These are phyloP conservation scores for Apodemus agrarius DNA, from an alignment of 2,797 vertebrate genomes.

Conservation along the genomic window DNA sequence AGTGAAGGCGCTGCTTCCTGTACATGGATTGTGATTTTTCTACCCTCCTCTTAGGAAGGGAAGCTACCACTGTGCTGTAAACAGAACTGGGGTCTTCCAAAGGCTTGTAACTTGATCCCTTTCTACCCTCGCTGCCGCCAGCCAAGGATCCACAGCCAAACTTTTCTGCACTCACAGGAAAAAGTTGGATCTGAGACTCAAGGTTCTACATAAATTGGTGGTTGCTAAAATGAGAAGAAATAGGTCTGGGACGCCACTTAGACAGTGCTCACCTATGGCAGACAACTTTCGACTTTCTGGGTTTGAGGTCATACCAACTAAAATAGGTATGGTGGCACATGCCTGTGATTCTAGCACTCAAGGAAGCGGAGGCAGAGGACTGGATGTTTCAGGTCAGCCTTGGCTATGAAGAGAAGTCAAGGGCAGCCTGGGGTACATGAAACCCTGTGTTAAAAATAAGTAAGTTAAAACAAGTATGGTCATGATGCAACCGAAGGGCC, in stretches of 20 bases:
- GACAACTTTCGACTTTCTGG: neutral
- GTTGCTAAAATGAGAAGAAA: neutral
- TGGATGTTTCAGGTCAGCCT: neutral
- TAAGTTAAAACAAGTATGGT: neutral
- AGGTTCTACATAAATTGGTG: neutral
- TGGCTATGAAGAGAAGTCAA: neutral
- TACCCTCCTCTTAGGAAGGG: rapidly evolving
- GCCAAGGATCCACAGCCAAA: neutral
- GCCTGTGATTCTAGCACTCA: neutral
- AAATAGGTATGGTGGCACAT: neutral
- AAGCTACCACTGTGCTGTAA: rapidly evolving
- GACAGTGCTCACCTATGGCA: neutral
- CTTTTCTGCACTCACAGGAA: neutral
- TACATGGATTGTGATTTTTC: neutral
- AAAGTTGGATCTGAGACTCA: neutral
- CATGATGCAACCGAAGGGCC: too few species aligned
- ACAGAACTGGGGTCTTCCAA: neutral
- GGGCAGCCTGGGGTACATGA: neutral
- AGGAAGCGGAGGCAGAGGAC: neutral
- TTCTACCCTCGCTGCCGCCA: neutral
- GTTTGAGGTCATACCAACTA: too few species aligned
- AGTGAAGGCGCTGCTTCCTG: neutral
- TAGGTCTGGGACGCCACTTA: too few species aligned
- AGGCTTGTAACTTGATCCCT: rapidly evolving
- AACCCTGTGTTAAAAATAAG: neutral